phyloP scores from a whole-genome alignment of 2,888 invertebrate species.

The Acanthacorydalis orientalis region DNA sequence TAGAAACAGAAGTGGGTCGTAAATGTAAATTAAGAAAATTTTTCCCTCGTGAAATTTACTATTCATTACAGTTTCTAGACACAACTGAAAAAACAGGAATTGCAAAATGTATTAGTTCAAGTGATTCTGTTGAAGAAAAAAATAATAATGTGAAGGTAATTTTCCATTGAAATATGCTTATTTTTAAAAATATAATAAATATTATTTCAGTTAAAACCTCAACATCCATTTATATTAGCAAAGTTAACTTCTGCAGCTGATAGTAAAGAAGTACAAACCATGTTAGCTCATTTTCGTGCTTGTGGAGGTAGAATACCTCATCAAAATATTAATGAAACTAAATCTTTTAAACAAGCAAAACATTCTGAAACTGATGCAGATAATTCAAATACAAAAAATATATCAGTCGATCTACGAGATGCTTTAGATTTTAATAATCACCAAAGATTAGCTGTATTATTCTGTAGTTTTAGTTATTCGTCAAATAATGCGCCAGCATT shows the following conservation, averaged over 20 bases:
- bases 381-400: conserved; percentile 13
- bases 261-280: conserved; percentile 45
- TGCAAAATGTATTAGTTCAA: not conserved
- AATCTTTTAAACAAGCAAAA: conserved; percentile 14
- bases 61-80: conserved; percentile 42
- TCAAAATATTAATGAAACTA: conserved; percentile 15
- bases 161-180: not conserved
- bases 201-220: conserved; percentile 28
- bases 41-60: conserved; percentile 57
- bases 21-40: conserved; percentile 54
- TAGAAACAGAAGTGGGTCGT: conserved; percentile 71
- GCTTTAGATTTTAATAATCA: conserved; percentile 67
- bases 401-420: conserved; percentile 27
- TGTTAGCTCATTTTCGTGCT: conserved; percentile 75
- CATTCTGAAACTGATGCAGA: conserved; percentile 13
- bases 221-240: conserved; percentile 57
- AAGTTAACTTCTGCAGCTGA: conserved; percentile 51
- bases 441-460: conserved; percentile 73
- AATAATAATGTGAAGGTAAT: not conserved
- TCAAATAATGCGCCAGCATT: conserved; percentile 70
- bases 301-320: conserved; percentile 51
- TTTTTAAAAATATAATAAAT: not conserved
- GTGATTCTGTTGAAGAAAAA: conserved; percentile 1
- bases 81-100: conserved; percentile 17
- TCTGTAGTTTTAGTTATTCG: conserved; percentile 69